These are phyloP conservation scores for Ischnura elegans DNA, from an alignment of 2,888 invertebrate species.

Conservation along the genomic window DNA sequence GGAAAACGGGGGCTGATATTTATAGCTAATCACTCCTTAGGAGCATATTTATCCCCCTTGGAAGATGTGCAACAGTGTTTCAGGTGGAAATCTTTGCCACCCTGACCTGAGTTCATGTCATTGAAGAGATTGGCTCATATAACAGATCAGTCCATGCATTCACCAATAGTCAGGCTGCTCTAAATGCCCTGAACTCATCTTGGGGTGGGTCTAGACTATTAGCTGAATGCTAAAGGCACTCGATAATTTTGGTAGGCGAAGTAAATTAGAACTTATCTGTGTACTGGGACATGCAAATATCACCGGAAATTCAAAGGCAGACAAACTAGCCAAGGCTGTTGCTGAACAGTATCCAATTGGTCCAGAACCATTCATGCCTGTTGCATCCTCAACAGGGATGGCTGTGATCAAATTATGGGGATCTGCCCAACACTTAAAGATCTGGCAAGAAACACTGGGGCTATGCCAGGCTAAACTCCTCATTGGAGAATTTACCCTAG, in stretches of 20 bases:
- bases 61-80: no score
- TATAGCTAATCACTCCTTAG: no score
- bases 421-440: background rate
- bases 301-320: background rate
- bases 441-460: background rate
- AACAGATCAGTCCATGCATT: no score
- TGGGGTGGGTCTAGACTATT: no score
- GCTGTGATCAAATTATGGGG: background rate
- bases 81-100: no score
- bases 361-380: background rate
- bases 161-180: no score
- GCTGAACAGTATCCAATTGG: background rate
- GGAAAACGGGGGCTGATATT: no score
- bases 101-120: no score
- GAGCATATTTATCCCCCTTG: no score
- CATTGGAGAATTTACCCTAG: background rate
- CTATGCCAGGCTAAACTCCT: background rate
- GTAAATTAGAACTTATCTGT: background rate
- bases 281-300: background rate
- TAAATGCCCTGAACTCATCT: no score
- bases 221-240: no score
- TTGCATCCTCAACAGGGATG: background rate
- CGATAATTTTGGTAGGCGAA: background rate
- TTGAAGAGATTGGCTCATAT: no score
- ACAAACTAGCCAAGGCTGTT: background rate